Evolutionary conservation across 2,113 vertebrate species (phyloP).

Genomic region (Bubo bubo): DNA sequence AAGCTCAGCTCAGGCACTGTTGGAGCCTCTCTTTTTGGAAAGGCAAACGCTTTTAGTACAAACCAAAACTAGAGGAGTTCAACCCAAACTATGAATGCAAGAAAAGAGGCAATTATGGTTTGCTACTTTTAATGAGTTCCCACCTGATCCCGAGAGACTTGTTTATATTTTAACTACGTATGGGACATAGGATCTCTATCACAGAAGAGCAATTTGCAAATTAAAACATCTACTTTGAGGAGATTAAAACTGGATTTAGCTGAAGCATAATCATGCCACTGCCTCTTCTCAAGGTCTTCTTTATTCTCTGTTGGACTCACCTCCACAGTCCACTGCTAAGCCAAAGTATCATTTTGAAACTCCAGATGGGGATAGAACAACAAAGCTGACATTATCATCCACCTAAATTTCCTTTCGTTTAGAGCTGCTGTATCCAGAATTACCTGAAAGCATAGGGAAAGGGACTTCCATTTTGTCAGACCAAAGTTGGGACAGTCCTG

Average conservation of each 20-base stretch:
- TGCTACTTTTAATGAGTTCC: not conserved
- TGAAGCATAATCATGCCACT: not conserved
- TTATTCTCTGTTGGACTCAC: not conserved
- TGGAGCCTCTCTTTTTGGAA: constrained; percentile 15
- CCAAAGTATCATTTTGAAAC: not conserved
- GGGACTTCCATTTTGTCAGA: not conserved
- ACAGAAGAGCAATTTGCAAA: not conserved
- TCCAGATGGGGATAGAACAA: not conserved
- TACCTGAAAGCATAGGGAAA: not conserved
- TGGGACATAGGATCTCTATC: not conserved
- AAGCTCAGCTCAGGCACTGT: not conserved
- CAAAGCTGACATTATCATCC: not conserved
- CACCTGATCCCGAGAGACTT: not conserved
- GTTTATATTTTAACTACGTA: not conserved
- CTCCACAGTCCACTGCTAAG: not conserved
- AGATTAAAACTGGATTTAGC: constrained; percentile 4
- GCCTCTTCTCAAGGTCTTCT: not conserved
- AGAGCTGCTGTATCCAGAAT: not conserved
- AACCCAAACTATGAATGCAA: not conserved
- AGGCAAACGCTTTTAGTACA: not conserved
- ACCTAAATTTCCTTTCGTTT: not conserved
- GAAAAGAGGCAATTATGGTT: not conserved
- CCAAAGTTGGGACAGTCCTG: not conserved
- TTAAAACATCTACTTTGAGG: not conserved
- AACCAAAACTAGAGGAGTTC: not conserved